Conservation (phyloP, 2,797 vertebrate genomes). For the Alectoris magna region DNA sequence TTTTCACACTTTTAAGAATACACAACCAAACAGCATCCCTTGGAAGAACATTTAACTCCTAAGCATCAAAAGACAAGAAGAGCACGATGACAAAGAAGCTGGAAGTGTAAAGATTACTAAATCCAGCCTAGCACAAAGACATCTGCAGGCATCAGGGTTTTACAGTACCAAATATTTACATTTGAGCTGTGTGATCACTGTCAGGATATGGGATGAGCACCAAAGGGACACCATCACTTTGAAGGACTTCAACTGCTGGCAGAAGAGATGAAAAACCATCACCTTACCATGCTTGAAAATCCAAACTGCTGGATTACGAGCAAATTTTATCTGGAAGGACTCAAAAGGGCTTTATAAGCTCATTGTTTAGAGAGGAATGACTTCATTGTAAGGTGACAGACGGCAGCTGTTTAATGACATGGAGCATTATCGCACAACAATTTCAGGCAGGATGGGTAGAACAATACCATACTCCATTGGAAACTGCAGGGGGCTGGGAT, state of each 20-base stretch:
- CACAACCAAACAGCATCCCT: not conserved
- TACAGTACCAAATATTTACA: constrained; percentile 15
- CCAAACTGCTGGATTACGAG: constrained; percentile 33
- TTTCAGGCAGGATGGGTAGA: constrained; percentile 72
- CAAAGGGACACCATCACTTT: not conserved
- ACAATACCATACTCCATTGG: constrained; percentile 68
- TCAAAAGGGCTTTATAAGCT: constrained; percentile 54
- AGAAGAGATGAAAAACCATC: constrained; percentile 27
- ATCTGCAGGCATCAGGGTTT: not conserved
- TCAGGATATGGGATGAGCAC: not conserved
- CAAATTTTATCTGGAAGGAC: constrained; percentile 56
- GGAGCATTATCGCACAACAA: constrained; percentile 68
- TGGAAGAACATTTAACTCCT: not conserved
- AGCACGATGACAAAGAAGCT: not conserved
- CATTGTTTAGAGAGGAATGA: constrained; percentile 54
- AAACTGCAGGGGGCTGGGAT: constrained; percentile 68
- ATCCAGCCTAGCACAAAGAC: not conserved
- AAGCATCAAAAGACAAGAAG: not conserved
- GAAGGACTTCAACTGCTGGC: constrained; percentile 18
- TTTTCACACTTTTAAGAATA: not conserved
- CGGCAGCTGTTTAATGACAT: constrained; percentile 79
- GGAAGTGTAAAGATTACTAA: not conserved
- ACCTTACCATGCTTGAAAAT: constrained; percentile 1
- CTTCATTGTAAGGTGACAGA: constrained; percentile 72
- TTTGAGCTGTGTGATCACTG: not conserved